phyloP scores from a whole-genome alignment of 1,140 invertebrate genomes.

The Palaemon carinicauda region DNA sequence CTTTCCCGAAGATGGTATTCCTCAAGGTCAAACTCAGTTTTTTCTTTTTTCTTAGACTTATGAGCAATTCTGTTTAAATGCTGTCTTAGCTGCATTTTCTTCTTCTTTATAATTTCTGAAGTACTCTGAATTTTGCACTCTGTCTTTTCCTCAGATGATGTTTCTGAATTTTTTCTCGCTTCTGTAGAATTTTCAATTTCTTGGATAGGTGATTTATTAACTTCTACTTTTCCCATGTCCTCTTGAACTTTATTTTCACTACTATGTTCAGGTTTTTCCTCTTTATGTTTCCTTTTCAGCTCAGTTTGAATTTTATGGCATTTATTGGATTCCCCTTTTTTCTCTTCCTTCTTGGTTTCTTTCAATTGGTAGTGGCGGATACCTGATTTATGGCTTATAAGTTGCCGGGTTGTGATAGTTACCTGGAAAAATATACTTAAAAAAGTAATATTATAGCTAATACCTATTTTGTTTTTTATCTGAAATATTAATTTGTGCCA shows the following conservation, averaged over 20 bases:
- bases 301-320: background rate
- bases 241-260: too few species aligned
- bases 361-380: slow-evolving; percentile 70
- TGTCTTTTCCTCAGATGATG: background rate
- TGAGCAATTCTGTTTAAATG: background rate
- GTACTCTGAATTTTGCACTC: background rate
- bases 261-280: background rate
- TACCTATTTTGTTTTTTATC: background rate
- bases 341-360: slow-evolving; percentile 43
- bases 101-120: background rate
- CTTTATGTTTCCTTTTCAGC: background rate
- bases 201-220: too few species aligned
- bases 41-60: slow-evolving; percentile 39
- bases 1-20: slow-evolving; percentile 66
- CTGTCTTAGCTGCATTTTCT: background rate
- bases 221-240: too few species aligned
- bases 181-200: background rate
- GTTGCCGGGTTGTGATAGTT: slow-evolving; percentile 68
- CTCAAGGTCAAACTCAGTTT: slow-evolving; percentile 59
- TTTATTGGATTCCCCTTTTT: background rate
- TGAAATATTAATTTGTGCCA: background rate
- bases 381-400: slow-evolving; percentile 69
- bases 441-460: background rate
- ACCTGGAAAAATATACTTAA: slow-evolving; percentile 63
- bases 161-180: background rate